phyloP scores from a whole-genome alignment of 1,140 invertebrate species.

The Pseudomyrmex pallidus region DNA sequence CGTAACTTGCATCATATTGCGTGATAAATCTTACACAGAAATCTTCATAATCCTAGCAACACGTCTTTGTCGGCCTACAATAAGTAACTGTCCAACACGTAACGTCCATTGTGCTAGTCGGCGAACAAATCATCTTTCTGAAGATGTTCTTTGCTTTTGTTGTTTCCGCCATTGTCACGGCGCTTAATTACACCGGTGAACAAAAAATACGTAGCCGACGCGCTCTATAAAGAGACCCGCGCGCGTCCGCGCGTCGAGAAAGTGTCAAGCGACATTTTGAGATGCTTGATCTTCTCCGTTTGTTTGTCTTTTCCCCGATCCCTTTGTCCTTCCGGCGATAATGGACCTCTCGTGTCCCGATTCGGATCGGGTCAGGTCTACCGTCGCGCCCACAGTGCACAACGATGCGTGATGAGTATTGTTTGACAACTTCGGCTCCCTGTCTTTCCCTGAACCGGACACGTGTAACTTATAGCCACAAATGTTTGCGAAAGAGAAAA shows the following conservation, averaged over 20 bases:
- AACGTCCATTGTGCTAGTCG: slow-evolving; percentile 31
- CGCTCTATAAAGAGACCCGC: slow-evolving; percentile 11
- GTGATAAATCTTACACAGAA: background rate
- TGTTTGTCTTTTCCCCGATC: slow-evolving; percentile 48
- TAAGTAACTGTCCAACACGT: slow-evolving; percentile 35
- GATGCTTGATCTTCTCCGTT: slow-evolving; percentile 40
- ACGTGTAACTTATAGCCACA: slow-evolving; percentile 34
- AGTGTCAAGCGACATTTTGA: slow-evolving; percentile 36
- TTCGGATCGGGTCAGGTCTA: background rate
- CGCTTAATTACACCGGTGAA: slow-evolving; percentile 64
- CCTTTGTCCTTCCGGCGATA: slow-evolving; percentile 43
- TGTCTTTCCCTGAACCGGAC: slow-evolving; percentile 29
- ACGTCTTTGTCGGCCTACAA: background rate
- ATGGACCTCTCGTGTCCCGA: slow-evolving; percentile 37
- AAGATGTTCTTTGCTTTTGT: slow-evolving; percentile 54
- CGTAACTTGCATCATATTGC: background rate
- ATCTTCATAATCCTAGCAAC: background rate
- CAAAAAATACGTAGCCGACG: slow-evolving; percentile 39
- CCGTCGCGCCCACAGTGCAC: background rate
- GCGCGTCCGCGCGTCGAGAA: slow-evolving; percentile 15
- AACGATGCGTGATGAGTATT: slow-evolving; percentile 21
- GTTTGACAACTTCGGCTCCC: slow-evolving; percentile 32
- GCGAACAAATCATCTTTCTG: slow-evolving; percentile 26
- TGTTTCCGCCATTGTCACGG: slow-evolving; percentile 56
- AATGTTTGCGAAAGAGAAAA: slow-evolving; percentile 12